Evolutionary conservation across 2,888 invertebrate genomes (phyloP).

Genomic region (Aleiodes alternator): DNA sequence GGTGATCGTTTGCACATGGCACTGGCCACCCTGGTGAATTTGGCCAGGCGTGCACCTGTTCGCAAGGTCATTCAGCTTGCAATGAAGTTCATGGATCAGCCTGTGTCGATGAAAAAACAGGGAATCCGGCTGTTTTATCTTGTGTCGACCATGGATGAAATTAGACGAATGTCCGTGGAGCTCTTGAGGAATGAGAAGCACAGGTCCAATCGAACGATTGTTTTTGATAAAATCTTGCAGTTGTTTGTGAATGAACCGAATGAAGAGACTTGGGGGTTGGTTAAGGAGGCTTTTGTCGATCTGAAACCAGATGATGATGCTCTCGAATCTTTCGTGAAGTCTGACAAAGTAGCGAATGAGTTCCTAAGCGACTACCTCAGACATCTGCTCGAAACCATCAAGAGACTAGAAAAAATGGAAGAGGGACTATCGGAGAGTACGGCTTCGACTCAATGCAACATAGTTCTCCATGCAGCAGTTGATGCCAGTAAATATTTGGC

Average conservation of each 20-base stretch:
- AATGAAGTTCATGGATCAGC: constrained; percentile 52
- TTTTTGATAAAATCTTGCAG: constrained; percentile 50
- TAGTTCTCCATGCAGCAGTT: not conserved
- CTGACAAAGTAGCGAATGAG: constrained; percentile 44
- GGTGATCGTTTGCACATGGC: constrained; percentile 60
- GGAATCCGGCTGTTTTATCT: constrained; percentile 63
- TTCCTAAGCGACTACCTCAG: constrained; percentile 57
- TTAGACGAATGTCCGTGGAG: constrained; percentile 47
- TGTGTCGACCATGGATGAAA: constrained; percentile 53
- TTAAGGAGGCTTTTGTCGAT: constrained; percentile 51
- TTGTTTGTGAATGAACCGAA: constrained; percentile 57
- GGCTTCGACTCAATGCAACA: not conserved
- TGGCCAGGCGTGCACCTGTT: constrained; percentile 56
- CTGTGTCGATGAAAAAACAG: constrained; percentile 67
- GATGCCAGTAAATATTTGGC: constrained; percentile 50
- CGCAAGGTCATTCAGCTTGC: constrained; percentile 58
- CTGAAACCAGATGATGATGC: constrained; percentile 53
- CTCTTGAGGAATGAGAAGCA: constrained; percentile 59
- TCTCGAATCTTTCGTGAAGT: constrained; percentile 32
- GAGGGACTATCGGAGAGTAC: not conserved
- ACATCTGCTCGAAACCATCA: constrained; percentile 49
- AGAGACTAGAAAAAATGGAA: constrained; percentile 26
- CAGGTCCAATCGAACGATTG: constrained; percentile 61
- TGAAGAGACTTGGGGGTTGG: constrained; percentile 55
- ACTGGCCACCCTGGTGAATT: constrained; percentile 45